Evolutionary conservation across 35 echinoderm and acorn worm species (phyloP).

Genomic region (Stichopus chloronotus): DNA sequence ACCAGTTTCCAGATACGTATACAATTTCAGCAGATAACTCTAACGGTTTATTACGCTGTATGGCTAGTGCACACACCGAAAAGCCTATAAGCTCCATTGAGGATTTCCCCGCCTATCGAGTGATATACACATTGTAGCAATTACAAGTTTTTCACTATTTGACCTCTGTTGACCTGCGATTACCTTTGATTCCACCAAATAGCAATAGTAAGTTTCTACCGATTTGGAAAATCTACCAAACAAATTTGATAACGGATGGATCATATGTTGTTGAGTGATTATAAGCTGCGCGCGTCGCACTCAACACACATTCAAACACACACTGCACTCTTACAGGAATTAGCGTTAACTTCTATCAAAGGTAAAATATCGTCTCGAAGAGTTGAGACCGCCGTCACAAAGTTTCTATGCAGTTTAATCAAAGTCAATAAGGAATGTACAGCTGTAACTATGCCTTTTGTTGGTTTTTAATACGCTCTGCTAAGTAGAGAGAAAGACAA

Average conservation of each 20-base stretch:
- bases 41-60: background rate
- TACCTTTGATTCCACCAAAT: background rate
- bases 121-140: background rate
- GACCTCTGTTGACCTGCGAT: background rate
- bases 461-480: conserved; percentile 8
- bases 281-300: background rate
- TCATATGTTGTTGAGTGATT: background rate
- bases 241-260: background rate
- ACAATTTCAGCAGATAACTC: background rate
- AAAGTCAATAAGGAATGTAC: conserved; percentile 4
- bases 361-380: background rate
- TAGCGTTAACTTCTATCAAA: background rate
- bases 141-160: background rate
- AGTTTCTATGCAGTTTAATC: conserved; percentile 2
- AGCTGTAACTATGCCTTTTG: background rate
- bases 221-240: background rate
- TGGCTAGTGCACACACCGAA: no score
- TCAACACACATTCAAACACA: conserved; percentile 1
- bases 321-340: background rate
- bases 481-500: background rate
- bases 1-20: background rate
- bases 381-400: background rate
- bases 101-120: background rate
- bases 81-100: background rate
- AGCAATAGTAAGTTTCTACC: background rate